Evolutionary conservation across 2,113 vertebrate genomes (phyloP).

Genomic region (Poicephalus gulielmi): DNA sequence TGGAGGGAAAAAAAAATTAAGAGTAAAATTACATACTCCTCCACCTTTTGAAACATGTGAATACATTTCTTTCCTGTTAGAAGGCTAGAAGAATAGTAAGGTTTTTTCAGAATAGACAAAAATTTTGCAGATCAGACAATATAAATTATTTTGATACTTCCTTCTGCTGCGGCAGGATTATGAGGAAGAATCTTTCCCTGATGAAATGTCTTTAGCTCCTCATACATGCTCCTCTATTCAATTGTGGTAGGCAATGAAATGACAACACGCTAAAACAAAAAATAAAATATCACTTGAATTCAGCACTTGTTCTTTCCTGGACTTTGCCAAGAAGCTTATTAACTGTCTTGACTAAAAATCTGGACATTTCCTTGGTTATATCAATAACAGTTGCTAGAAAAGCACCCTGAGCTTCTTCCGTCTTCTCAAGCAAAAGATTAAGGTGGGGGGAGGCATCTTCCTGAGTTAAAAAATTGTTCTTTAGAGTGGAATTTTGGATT

Average conservation of each 20-base stretch:
- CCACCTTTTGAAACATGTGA: background rate
- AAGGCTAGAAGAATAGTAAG: background rate
- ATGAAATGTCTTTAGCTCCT: background rate
- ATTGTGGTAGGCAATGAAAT: background rate
- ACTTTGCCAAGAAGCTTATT: background rate
- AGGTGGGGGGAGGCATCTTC: background rate
- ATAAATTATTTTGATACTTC: background rate
- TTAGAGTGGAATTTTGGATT: background rate
- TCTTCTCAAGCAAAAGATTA: background rate
- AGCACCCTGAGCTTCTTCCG: background rate
- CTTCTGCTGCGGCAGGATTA: background rate
- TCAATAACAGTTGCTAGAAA: background rate
- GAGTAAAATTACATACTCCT: background rate
- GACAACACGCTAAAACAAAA: background rate
- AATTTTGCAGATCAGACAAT: background rate
- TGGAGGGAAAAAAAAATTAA: background rate
- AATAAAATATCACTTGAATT: background rate
- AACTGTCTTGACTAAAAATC: background rate
- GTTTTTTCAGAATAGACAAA: background rate
- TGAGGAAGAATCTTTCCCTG: background rate
- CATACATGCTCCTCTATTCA: background rate
- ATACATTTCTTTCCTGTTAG: background rate
- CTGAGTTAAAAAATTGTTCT: background rate
- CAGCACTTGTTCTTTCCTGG: background rate
- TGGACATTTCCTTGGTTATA: background rate